Conservation (phyloP, 2,113 vertebrate genomes). For the Vicugna pacos region DNA sequence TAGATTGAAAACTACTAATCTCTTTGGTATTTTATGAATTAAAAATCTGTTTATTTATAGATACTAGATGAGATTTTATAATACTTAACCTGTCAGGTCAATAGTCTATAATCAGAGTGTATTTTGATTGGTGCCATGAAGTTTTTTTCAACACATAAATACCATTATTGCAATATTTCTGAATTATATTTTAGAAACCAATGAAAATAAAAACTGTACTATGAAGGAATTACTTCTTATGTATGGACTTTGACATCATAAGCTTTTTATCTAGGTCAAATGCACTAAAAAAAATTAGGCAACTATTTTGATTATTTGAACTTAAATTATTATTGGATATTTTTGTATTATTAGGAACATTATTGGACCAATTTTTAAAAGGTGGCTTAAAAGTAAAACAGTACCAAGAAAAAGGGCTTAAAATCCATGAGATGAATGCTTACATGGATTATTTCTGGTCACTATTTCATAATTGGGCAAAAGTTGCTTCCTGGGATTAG, state of each 20-base stretch:
- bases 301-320: conserved; percentile 29
- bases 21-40: conserved; percentile 42
- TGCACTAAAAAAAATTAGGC: not conserved
- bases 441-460: not conserved
- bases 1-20: not conserved
- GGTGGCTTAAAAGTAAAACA: conserved; percentile 17
- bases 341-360: not conserved
- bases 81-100: not conserved
- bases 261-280: conserved; percentile 22
- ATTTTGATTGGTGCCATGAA: conserved; percentile 28
- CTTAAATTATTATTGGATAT: not conserved
- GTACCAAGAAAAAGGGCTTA: not conserved
- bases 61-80: not conserved
- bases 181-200: conserved; percentile 54
- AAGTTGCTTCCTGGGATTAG: not conserved
- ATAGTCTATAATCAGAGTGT: not conserved
- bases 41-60: conserved; percentile 43
- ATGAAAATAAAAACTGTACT: conserved; percentile 15
- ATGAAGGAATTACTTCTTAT: not conserved
- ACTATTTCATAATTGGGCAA: not conserved
- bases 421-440: not conserved
- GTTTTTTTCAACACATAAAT: conserved; percentile 28
- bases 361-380: not conserved
- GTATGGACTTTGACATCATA: not conserved
- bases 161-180: conserved; percentile 13